Evolutionary conservation across 2,888 invertebrate genomes (phyloP).

Genomic region (Lasioglossum calceatum): DNA sequence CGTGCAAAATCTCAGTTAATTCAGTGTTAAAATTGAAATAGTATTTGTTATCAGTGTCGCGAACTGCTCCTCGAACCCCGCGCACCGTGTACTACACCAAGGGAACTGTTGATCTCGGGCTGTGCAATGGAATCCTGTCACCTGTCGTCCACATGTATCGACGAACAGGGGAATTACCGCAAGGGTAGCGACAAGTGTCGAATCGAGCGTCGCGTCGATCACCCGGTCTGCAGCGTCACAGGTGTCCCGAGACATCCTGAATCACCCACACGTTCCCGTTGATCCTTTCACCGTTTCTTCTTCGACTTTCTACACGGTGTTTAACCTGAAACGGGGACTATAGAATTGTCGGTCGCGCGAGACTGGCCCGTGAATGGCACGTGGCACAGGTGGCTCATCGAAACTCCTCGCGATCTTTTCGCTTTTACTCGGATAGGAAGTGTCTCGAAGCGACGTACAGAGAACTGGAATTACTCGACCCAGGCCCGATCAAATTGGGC

Average conservation of each 20-base stretch:
- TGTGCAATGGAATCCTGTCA: not conserved
- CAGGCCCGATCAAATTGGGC: constrained; percentile 6
- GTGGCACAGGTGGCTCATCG: constrained; percentile 69
- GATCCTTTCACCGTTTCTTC: constrained; percentile 7
- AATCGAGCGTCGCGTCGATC: not conserved
- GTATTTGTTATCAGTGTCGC: no score
- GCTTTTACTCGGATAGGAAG: constrained; percentile 58
- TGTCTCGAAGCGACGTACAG: not conserved
- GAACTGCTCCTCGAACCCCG: no score
- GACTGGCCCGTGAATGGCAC: constrained; percentile 56
- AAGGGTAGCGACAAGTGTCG: not conserved
- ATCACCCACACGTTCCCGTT: not conserved
- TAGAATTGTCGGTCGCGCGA: constrained; percentile 31
- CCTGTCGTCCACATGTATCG: not conserved
- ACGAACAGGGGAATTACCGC: not conserved
- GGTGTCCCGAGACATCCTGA: constrained; percentile 2
- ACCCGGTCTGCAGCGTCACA: not conserved
- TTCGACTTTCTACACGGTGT: constrained; percentile 4
- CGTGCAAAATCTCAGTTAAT: no score
- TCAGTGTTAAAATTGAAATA: no score
- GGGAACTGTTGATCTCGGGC: not conserved
- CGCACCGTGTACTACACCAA: not conserved
- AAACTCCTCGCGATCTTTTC: constrained; percentile 57
- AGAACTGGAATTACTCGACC: constrained; percentile 65
- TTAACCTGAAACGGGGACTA: not conserved